phyloP scores from a whole-genome alignment of 2,888 invertebrate species.

The Troilus luridus region DNA sequence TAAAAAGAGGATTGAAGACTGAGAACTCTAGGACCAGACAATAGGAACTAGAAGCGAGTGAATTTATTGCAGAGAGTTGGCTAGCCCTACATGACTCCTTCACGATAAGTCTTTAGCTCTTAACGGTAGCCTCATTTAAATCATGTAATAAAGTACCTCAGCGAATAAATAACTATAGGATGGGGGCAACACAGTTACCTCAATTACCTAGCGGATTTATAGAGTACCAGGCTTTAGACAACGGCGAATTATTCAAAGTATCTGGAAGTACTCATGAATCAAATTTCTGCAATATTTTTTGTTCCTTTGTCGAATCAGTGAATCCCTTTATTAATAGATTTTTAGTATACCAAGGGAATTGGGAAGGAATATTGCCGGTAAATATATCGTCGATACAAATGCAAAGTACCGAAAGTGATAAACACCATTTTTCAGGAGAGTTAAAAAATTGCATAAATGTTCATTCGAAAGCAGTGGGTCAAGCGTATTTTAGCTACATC shows the following conservation, averaged over 20 bases:
- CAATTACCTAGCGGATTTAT: slow-evolving; percentile 9
- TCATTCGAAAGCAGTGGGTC: no score
- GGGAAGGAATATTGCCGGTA: no score
- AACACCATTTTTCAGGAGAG: no score
- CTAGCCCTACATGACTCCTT: neutral
- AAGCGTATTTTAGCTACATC: no score
- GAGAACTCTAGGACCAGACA: neutral
- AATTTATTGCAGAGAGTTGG: neutral
- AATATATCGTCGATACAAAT: no score
- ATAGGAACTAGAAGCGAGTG: neutral
- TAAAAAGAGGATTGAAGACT: neutral
- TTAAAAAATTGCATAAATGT: no score
- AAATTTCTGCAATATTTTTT: neutral
- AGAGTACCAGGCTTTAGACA: neutral
- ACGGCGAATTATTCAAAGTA: neutral
- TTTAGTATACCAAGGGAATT: no score
- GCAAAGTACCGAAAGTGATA: no score
- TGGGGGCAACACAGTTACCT: neutral
- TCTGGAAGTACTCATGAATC: neutral
- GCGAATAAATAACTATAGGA: neutral
- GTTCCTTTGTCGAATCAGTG: neutral
- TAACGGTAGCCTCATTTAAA: slow-evolving; percentile 8
- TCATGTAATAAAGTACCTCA: slow-evolving; percentile 14
- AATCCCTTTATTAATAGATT: no score
- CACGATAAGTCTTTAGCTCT: neutral